Evolutionary conservation across 23 tunicate genomes (phyloP), one percentile per base, ranked within the genome.

Genomic region (Ciona savignyi): DNA sequence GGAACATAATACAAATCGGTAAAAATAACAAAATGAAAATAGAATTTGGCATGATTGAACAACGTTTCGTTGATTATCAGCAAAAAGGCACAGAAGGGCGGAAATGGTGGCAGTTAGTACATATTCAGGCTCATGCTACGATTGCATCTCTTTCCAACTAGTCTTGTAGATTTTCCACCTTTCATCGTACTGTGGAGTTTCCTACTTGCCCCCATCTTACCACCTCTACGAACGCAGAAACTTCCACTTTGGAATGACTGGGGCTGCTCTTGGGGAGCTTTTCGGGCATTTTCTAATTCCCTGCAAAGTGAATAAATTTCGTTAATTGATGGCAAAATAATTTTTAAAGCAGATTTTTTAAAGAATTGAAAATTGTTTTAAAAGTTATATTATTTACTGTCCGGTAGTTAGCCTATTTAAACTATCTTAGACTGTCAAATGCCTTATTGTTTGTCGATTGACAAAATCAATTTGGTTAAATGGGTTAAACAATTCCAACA

Each of bases 71-170:
- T 42, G 56, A 42, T 42, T 42, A 42, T 42, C 56, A 42, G 56
- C 56, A 42, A 42, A 15, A 42, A 42, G 56, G 56, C 56, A 42
- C 56, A 42, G 9, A 42, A 42, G 56, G 56, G 56, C 56, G 15
- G 56, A 42, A 42, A 9, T 6, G 9, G 56, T 15, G 56, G 56
- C 56, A 69, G 33, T 48, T 72, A 72, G 64, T 60, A 81, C 65
- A 81, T 75, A 70, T 72, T 74, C 19, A 82, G 68, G 65, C 96
- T 88, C 83, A 76, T 77, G 75, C 87, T 81, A 32, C 96, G 87
- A 34, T 30, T 29, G 51, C 80, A 72, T 32, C 66, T 82, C 33
- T 73, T 71, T n/a, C 96, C 96, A 0, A 88, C 83, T n/a, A 88
- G 80, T 32, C 86, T 49, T 4, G 78, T 73, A 32, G 87, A 74